phyloP scores from a whole-genome alignment of 1,140 invertebrate species.

The Antheraea mylitta region DNA sequence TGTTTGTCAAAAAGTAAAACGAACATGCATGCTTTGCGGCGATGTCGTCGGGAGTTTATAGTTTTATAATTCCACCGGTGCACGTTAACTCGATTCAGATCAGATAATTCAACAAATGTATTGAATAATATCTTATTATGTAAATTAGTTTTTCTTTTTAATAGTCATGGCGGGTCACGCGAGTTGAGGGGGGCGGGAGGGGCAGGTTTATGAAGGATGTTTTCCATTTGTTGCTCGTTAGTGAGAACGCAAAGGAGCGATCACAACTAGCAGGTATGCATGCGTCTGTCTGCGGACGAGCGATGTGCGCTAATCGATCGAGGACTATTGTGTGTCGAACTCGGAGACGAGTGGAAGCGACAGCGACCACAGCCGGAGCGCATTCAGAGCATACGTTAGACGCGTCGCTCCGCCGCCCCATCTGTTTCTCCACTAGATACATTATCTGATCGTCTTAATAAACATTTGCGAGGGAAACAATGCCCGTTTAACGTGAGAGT shows the following conservation, averaged over 20 bases:
- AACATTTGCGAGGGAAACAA: conserved; percentile 70
- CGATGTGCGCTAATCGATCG: conserved; percentile 66
- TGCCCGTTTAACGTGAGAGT: conserved; percentile 59
- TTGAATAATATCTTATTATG: conserved; percentile 70
- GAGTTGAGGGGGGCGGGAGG: conserved; percentile 20
- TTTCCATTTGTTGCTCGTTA: conserved; percentile 54
- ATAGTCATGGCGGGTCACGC: conserved; percentile 62
- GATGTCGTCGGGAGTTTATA: conserved; percentile 50
- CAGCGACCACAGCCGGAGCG: conserved; percentile 25
- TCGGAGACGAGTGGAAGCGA: conserved; percentile 17
- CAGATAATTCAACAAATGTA: conserved; percentile 58
- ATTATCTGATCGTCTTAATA: conserved; percentile 76
- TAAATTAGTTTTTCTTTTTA: conserved; percentile 74
- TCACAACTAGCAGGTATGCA: conserved; percentile 20
- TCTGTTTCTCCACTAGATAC: conserved; percentile 64
- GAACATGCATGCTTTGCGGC: conserved; percentile 48
- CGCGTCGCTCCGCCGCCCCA: conserved; percentile 27
- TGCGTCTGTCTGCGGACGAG: conserved; percentile 24
- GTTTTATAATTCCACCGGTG: conserved; percentile 66
- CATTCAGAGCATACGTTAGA: conserved; percentile 69
- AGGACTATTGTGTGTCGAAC: conserved; percentile 50
- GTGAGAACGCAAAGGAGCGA: conserved; percentile 28
- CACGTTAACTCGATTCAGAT: conserved; percentile 72
- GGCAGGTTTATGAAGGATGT: conserved; percentile 43
- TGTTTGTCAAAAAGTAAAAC: conserved; percentile 67